A percentile compares a stretch with the other conserved stretches of the same genome.
These are phyloP conservation scores for Drosophila kuntzei DNA, from an alignment of 2,888 invertebrate genomes.

Conservation along the genomic window DNA sequence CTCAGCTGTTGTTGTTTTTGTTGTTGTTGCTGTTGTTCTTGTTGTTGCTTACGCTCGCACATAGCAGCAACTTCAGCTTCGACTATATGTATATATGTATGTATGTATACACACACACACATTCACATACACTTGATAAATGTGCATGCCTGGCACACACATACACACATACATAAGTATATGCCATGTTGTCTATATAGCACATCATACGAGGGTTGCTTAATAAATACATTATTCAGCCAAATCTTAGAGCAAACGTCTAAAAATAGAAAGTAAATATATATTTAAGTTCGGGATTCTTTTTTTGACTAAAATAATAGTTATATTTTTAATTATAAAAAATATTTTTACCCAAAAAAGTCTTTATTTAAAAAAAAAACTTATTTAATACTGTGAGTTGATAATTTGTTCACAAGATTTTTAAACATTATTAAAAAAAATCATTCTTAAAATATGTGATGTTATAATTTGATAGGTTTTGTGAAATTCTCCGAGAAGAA, in stretches of 20 bases:
- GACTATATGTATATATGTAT: constrained; percentile 13
- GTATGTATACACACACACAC: constrained; percentile 16
- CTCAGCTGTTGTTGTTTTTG: constrained; percentile 39
- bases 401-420: no score
- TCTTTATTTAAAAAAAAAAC: no score
- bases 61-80: constrained; percentile 63
- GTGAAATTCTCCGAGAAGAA: no score
- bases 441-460: no score
- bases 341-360: no score
- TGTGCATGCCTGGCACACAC: constrained; percentile 62
- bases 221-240: neutral
- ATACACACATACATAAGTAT: constrained; percentile 33
- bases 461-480: no score
- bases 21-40: constrained; percentile 19
- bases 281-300: no score
- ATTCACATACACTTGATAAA: constrained; percentile 68
- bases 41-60: constrained; percentile 38
- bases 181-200: constrained; percentile 54
- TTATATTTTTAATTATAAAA: no score
- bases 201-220: constrained; percentile 58
- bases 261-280: neutral
- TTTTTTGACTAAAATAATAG: no score
- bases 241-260: neutral
- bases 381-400: no score
- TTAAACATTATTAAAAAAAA: no score